These are phyloP conservation scores for Lithobates pipiens DNA, from an alignment of 2,797 vertebrate species.

Conservation along the genomic window DNA sequence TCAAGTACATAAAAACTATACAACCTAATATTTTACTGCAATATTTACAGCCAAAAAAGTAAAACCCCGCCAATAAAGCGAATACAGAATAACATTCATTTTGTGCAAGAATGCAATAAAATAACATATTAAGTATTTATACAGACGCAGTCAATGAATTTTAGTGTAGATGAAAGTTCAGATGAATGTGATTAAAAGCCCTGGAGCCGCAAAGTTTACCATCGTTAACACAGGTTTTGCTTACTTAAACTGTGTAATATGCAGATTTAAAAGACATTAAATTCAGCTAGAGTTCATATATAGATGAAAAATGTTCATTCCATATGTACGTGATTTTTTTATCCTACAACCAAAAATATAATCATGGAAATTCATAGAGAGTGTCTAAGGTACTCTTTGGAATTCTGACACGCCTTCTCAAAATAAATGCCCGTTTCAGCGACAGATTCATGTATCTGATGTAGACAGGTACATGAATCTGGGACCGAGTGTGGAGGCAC, in stretches of 20 bases:
- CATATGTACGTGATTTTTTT: background rate
- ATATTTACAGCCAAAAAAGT: background rate
- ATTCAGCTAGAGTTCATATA: background rate
- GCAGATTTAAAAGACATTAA: background rate
- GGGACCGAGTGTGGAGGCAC: too few relatives aligned
- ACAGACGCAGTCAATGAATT: constrained; percentile 6
- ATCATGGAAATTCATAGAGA: too few relatives aligned
- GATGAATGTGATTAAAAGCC: constrained; percentile 8
- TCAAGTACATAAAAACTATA: constrained; percentile 6
- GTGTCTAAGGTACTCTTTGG: too few relatives aligned
- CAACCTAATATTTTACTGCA: constrained; percentile 28
- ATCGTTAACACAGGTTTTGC: background rate
- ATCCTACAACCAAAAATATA: too few relatives aligned
- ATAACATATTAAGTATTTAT: constrained; percentile 14
- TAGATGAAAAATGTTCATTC: background rate
- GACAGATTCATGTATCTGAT: too few relatives aligned
- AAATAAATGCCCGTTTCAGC: too few relatives aligned
- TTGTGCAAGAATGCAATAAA: constrained; percentile 15
- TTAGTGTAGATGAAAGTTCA: constrained; percentile 3
- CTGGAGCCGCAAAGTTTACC: constrained; percentile 5
- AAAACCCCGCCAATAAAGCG: constrained; percentile 20
- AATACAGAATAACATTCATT: constrained; percentile 9
- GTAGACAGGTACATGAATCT: too few relatives aligned
- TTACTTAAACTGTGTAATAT: background rate
- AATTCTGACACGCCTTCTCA: too few relatives aligned